Conservation (phyloP, 2,888 invertebrate species). For the Apodemia hepburni region DNA sequence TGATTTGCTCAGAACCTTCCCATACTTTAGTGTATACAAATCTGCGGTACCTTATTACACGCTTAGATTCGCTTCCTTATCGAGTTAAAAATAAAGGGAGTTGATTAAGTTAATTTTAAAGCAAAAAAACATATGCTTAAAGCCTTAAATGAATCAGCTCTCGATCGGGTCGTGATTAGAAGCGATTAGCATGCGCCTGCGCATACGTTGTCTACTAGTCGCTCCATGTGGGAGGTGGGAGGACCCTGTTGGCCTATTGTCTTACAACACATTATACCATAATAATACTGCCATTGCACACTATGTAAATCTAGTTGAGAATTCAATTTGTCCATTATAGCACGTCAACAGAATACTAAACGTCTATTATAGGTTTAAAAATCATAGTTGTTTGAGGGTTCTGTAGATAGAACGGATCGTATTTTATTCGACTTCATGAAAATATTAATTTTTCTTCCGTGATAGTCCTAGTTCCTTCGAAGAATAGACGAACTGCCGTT, state of each 20-base stretch:
- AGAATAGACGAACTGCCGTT: too few species aligned
- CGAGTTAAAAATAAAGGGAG: too few species aligned
- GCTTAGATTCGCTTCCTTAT: too few species aligned
- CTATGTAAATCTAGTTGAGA: constrained; percentile 73
- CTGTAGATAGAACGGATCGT: not conserved
- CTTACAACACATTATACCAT: constrained; percentile 71
- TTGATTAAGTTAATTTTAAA: constrained; percentile 15
- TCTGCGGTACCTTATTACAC: too few species aligned
- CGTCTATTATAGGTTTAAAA: not conserved
- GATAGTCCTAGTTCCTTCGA: too few species aligned
- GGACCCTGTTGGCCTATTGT: constrained; percentile 64
- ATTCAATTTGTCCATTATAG: constrained; percentile 73
- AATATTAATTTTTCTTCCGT: too few species aligned
- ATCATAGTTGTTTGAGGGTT: not conserved
- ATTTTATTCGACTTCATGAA: too few species aligned
- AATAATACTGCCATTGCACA: constrained; percentile 70
- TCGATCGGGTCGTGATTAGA: constrained; percentile 73
- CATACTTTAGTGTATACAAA: too few species aligned
- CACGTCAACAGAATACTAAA: constrained; percentile 31
- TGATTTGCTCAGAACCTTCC: too few species aligned
- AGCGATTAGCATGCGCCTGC: constrained; percentile 70
- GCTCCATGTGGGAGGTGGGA: constrained; percentile 70
- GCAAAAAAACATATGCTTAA: not conserved
- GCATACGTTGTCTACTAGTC: constrained; percentile 47
- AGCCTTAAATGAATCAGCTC: constrained; percentile 65